Conservation (phyloP, 2,797 vertebrate species). For the Tarsius wallacei region DNA sequence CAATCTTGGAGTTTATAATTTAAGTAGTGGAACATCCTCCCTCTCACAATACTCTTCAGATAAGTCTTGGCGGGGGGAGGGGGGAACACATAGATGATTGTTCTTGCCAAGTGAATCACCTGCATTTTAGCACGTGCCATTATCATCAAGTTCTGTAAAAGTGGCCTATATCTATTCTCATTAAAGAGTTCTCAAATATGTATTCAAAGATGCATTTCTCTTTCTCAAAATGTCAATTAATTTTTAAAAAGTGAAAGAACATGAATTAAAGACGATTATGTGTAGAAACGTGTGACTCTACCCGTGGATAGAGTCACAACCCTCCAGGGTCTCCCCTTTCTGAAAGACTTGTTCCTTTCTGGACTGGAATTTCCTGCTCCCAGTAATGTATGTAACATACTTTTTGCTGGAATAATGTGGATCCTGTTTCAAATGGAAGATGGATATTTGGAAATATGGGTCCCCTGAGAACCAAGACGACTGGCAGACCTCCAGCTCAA, state of each 20-base stretch:
- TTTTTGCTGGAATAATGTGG: background rate
- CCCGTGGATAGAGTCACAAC: background rate
- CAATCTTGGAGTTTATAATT: slow-evolving; percentile 60
- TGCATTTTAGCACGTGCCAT: background rate
- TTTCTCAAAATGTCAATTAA: background rate
- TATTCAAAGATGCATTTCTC: background rate
- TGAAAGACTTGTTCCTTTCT: background rate
- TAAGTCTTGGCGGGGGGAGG: slow-evolving; percentile 39
- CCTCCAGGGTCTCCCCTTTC: background rate
- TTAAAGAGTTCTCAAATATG: background rate
- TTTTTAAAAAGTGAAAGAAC: slow-evolving; percentile 35
- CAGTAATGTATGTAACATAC: slow-evolving; percentile 3
- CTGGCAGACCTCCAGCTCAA: background rate
- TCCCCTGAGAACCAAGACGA: background rate
- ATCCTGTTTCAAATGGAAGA: slow-evolving; percentile 65
- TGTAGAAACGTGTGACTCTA: background rate
- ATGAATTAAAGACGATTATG: background rate
- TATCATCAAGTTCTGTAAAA: slow-evolving; percentile 20
- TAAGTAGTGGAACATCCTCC: background rate
- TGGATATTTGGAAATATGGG: slow-evolving; percentile 25
- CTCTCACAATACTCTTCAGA: background rate
- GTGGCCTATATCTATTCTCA: background rate
- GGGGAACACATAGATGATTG: background rate
- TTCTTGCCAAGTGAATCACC: slow-evolving; percentile 2
- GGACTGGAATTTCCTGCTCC: slow-evolving; percentile 41